Conservation (phyloP, 2,888 invertebrate genomes). For the Chaitophorus viminalis region DNA sequence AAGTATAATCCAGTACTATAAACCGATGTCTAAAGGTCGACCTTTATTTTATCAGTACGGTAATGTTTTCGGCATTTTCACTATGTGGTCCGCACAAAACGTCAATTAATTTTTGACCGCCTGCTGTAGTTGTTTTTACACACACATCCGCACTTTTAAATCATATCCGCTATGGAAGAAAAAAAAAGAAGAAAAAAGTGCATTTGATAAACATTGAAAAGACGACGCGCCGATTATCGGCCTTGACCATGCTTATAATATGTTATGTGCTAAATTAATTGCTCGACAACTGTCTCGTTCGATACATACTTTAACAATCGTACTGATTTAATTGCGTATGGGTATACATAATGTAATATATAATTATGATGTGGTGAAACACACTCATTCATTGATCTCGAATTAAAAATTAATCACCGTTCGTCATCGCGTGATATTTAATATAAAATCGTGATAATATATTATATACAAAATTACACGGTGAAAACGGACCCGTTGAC, state of each 20-base stretch:
- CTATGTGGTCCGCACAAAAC: constrained; percentile 35
- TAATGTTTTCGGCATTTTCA: constrained; percentile 51
- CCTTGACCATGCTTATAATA: constrained; percentile 25
- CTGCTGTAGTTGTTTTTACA: neutral
- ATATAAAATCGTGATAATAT: no score
- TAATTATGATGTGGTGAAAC: no score
- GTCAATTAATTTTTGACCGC: neutral
- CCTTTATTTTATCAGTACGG: neutral
- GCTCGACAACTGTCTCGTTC: neutral
- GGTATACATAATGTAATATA: no score
- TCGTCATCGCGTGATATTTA: neutral
- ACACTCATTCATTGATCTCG: neutral
- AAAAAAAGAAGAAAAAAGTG: neutral
- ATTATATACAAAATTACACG: no score
- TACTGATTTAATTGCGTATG: neutral
- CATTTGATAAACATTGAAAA: neutral
- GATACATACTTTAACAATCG: neutral
- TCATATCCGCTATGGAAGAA: constrained; percentile 16
- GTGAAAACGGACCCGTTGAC: neutral
- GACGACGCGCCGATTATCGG: neutral
- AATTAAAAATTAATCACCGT: neutral
- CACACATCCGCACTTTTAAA: neutral
- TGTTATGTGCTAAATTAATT: neutral
- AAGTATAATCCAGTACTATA: neutral
- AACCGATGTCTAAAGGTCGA: constrained; percentile 49